A percentile compares a stretch with the other conserved stretches of the same genome.
Evolutionary conservation across 2,888 invertebrate species (phyloP).

Genomic region (Dryobotodes eremita): DNA sequence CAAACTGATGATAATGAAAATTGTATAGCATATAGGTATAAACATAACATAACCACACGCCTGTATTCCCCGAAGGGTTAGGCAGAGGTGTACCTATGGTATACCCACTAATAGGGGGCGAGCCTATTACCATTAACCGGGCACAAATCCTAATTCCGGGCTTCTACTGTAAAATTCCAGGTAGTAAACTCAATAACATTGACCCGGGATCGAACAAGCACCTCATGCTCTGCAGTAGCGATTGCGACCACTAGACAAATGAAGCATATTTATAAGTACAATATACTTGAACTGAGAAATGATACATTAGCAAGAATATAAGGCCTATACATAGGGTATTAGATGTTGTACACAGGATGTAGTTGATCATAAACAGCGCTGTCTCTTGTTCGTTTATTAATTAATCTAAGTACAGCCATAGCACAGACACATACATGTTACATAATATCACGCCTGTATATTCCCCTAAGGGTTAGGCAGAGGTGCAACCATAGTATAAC

Average conservation of each 20-base stretch:
- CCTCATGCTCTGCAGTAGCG: background rate
- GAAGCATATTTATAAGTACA: background rate
- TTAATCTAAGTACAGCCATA: background rate
- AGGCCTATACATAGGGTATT: background rate
- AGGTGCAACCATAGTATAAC: too few species aligned
- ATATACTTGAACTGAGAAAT: background rate
- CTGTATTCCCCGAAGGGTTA: background rate
- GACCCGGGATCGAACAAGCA: background rate
- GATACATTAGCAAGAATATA: slow-evolving; percentile 21
- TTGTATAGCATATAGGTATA: background rate
- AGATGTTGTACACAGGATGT: slow-evolving; percentile 42
- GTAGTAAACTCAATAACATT: background rate
- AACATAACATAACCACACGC: background rate
- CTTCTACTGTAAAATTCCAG: background rate
- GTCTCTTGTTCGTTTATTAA: slow-evolving; percentile 22
- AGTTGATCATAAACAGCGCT: slow-evolving; percentile 13
- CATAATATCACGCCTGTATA: too few species aligned
- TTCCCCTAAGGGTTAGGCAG: too few species aligned
- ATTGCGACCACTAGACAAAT: background rate
- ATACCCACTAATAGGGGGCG: background rate
- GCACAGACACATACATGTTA: background rate
- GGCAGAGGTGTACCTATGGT: too few species aligned
- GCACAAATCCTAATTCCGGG: background rate
- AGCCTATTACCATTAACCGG: background rate
- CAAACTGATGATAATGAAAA: slow-evolving; percentile 26